Evolutionary conservation across 2,888 invertebrate species (phyloP).

Genomic region (Drosophila mimica): DNA sequence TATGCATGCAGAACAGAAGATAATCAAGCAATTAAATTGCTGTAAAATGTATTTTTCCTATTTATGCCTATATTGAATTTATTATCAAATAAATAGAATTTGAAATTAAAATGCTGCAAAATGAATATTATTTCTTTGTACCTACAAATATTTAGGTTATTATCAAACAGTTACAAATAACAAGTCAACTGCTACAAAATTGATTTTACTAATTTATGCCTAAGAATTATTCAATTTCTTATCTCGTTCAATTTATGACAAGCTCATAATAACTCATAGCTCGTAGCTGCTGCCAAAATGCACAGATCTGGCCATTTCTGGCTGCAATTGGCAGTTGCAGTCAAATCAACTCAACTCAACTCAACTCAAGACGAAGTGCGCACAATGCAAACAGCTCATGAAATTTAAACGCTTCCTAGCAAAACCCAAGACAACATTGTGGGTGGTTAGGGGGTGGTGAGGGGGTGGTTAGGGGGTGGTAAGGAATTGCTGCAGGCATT

Average conservation of each 20-base stretch:
- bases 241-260: not conserved
- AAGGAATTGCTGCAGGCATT: not conserved
- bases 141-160: too few species aligned
- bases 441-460: not conserved
- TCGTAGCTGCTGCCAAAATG: constrained; percentile 5
- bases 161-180: not conserved
- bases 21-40: not conserved
- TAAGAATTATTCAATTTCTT: not conserved
- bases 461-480: not conserved
- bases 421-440: not conserved
- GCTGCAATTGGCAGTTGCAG: constrained; percentile 2
- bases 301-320: constrained; percentile 10
- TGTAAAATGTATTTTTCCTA: too few species aligned
- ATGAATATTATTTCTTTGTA: too few species aligned
- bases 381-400: constrained; percentile 33
- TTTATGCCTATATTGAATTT: too few species aligned
- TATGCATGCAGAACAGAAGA: not conserved
- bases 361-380: not conserved
- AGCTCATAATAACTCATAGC: not conserved
- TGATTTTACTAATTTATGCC: not conserved
- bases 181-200: not conserved
- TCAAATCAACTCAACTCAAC: constrained; percentile 4
- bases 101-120: too few species aligned
- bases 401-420: not conserved
- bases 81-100: too few species aligned